phyloP scores from a whole-genome alignment of 1,140 invertebrate genomes.

The Thrips palmi region DNA sequence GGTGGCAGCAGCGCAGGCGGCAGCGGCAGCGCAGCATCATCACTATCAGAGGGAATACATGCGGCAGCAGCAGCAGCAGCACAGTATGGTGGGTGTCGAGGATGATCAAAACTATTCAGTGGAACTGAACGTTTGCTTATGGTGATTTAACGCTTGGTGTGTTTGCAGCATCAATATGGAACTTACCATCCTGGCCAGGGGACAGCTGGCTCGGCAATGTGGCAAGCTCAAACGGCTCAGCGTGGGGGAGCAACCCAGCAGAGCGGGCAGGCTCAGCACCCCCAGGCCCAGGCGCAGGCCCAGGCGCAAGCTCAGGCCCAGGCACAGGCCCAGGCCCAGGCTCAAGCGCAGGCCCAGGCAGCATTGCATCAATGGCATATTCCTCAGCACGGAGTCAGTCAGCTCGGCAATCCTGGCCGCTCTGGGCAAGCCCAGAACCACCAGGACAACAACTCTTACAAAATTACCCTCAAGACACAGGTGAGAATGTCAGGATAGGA shows the following conservation, averaged over 20 bases:
- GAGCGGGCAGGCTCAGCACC: conserved; percentile 2
- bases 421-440: conserved; percentile 15
- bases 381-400: conserved; percentile 28
- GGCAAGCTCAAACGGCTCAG: too few relatives aligned
- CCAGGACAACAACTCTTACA: conserved; percentile 29
- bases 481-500: conserved; percentile 1
- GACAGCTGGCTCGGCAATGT: too few relatives aligned
- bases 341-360: conserved; percentile 17
- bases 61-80: background rate
- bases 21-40: too few relatives aligned
- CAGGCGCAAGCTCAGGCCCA: background rate
- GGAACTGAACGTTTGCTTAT: too few relatives aligned
- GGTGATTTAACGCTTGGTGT: too few relatives aligned
- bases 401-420: conserved; percentile 12
- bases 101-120: too few relatives aligned
- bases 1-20: conserved; percentile 8
- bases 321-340: background rate
- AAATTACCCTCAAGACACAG: conserved; percentile 22
- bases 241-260: too few relatives aligned
- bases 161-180: too few relatives aligned
- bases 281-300: background rate
- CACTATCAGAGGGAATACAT: conserved; percentile 1
- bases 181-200: too few relatives aligned
- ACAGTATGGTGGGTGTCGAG: background rate
- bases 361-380: conserved; percentile 38